Conservation (phyloP, 37 sponge, comb jelly and placozoan species). For the Amphimedon queenslandica region DNA sequence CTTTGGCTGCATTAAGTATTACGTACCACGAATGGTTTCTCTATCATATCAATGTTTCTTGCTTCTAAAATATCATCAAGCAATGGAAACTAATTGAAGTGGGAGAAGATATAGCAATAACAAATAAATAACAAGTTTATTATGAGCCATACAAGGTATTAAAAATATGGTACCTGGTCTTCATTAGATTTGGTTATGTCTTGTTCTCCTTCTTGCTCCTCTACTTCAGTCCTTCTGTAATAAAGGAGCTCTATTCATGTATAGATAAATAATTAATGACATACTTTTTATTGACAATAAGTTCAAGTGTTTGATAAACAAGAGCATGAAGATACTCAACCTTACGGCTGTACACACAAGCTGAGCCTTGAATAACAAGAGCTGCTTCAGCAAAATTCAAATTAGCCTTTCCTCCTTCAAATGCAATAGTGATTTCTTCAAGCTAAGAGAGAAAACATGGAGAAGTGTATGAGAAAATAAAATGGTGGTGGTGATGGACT, state of each 20-base stretch:
- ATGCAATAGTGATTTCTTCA: constrained; percentile 77
- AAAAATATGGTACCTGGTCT: no score
- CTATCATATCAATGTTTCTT: constrained; percentile 73
- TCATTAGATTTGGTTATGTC: no score
- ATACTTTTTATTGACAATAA: constrained; percentile 78
- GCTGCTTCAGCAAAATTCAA: constrained; percentile 98
- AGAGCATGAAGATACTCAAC: constrained; percentile 92
- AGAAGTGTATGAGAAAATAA: not conserved
- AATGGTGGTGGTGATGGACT: not conserved
- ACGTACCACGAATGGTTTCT: no score
- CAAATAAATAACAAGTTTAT: no score
- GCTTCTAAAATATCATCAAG: constrained; percentile 72
- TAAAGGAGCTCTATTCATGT: not conserved
- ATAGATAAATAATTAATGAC: constrained; percentile 9
- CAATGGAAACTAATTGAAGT: constrained; percentile 43
- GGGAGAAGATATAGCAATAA: no score
- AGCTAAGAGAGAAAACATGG: constrained; percentile 36
- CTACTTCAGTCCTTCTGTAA: not conserved
- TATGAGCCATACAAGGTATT: no score
- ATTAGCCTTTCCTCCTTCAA: constrained; percentile 68
- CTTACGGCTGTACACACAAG: constrained; percentile 97
- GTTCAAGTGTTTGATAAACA: constrained; percentile 89
- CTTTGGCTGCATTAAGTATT: constrained; percentile 1
- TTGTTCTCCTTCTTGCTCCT: no score
- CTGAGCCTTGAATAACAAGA: constrained; percentile 95